These are phyloP conservation scores for Rhincodon typus DNA, from an alignment of 2,797 vertebrate species.

Conservation along the genomic window DNA sequence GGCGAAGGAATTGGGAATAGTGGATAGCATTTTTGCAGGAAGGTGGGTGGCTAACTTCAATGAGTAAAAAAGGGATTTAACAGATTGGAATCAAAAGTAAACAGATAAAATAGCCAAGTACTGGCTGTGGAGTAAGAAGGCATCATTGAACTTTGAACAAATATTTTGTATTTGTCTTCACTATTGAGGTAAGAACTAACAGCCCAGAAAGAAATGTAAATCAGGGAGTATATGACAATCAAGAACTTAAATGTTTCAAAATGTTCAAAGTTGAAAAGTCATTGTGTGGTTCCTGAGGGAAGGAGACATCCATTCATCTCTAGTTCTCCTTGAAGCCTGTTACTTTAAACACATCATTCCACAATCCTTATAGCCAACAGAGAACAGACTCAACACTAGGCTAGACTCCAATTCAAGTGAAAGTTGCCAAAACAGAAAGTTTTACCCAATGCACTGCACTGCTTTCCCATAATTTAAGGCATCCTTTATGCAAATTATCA, in stretches of 20 bases:
- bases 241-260: background rate
- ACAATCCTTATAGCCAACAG: background rate
- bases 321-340: background rate
- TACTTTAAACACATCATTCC: background rate
- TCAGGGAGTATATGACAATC: too few relatives aligned
- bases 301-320: background rate
- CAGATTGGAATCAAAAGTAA: background rate
- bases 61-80: background rate
- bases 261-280: background rate
- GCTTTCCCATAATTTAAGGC: background rate
- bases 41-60: background rate
- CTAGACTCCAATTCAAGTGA: background rate
- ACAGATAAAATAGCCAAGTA: background rate
- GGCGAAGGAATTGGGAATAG: too few relatives aligned
- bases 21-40: too few relatives aligned
- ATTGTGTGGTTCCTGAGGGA: background rate
- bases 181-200: background rate
- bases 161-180: background rate
- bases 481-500: too few relatives aligned
- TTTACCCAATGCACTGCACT: background rate
- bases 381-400: background rate
- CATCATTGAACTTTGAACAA: background rate
- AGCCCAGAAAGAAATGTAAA: too few relatives aligned
- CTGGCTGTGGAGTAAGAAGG: too few relatives aligned
- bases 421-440: too few relatives aligned